These are phyloP conservation scores for Mustela lutreola DNA, from an alignment of 2,113 vertebrate species.

Conservation along the genomic window DNA sequence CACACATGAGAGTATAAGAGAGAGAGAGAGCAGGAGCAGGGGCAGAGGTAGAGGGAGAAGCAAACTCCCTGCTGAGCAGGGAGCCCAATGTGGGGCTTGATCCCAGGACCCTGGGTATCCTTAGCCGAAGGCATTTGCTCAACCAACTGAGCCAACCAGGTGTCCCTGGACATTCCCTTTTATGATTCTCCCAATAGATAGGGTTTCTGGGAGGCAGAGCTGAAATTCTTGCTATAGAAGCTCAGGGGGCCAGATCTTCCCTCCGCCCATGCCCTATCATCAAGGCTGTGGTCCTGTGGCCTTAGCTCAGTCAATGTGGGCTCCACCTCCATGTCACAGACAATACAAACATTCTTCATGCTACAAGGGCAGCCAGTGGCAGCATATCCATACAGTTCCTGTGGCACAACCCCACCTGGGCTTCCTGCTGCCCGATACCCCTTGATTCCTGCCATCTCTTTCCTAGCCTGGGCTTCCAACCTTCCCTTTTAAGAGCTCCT, in stretches of 20 bases:
- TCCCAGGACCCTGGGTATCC: too few relatives aligned
- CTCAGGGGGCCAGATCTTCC: neutral
- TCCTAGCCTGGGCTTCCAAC: neutral
- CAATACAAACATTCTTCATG: neutral
- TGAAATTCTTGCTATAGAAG: neutral
- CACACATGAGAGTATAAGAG: too few relatives aligned
- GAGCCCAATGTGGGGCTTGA: too few relatives aligned
- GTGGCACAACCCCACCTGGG: too few relatives aligned
- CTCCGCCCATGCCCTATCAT: rapidly evolving
- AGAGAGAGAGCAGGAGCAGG: too few relatives aligned
- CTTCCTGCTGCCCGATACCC: neutral
- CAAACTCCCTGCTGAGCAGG: too few relatives aligned
- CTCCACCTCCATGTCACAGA: neutral
- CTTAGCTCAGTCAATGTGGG: neutral
- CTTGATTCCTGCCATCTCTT: neutral
- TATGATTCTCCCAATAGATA: neutral
- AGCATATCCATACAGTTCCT: neutral
- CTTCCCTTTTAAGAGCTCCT: neutral
- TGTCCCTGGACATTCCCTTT: neutral
- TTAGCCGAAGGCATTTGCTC: too few relatives aligned
- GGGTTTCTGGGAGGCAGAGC: neutral
- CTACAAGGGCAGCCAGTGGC: too few relatives aligned
- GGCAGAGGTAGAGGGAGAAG: too few relatives aligned
- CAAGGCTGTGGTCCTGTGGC: neutral
- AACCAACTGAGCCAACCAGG: too few relatives aligned